Evolutionary conservation across 2,797 vertebrate species (phyloP), one percentile per base, ranked within the genome.

Genomic region (Pseudochromis fuscus): DNA sequence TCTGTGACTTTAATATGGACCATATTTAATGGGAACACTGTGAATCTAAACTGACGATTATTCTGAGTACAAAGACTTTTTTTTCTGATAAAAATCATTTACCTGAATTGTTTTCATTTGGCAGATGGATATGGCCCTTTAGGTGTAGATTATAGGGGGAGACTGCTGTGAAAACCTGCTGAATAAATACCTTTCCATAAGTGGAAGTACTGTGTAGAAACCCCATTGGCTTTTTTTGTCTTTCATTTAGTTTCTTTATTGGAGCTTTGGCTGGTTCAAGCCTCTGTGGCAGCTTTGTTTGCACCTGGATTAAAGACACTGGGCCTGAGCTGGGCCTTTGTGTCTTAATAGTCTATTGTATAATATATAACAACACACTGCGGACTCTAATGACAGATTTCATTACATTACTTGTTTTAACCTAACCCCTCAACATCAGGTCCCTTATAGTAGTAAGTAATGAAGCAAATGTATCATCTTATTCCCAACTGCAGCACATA

Each of bases 291-390:
- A 11, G 31, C 38, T 38, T 38, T 30, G 25, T 53, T 38, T 44
- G 52, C 44, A 27, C 44, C 21, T 48, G 58, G 57, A 67, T 57
- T 21, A 63, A 70, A 76, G 27, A 52, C 50, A 2, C 4, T 1
- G 53, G 30, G 44, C n/a, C 38, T 28, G 27, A 52, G 50, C 19
- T 2, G 24, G 10, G 13, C 1, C 30, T 77, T 62, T 55, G 53
- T 64, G n/a, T 51, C 58, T 45, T 11, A 16, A 12, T 30, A 19
- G 28, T 48, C 33, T 49, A 48, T 45, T 62, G 38, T 51, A 9
- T 40, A 67, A 50, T 70, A 49, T 44, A 33, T 11, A 57, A 50
- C 30, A 28, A 27, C 53, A n/a, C 25, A 4, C 12, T 40, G 49
- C 44, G 56, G 55, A n/a, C 37, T n/a, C 15, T 42, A 42, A 42